Conservation (phyloP, 2,797 vertebrate species). For the Zenarchopterus dispar region DNA sequence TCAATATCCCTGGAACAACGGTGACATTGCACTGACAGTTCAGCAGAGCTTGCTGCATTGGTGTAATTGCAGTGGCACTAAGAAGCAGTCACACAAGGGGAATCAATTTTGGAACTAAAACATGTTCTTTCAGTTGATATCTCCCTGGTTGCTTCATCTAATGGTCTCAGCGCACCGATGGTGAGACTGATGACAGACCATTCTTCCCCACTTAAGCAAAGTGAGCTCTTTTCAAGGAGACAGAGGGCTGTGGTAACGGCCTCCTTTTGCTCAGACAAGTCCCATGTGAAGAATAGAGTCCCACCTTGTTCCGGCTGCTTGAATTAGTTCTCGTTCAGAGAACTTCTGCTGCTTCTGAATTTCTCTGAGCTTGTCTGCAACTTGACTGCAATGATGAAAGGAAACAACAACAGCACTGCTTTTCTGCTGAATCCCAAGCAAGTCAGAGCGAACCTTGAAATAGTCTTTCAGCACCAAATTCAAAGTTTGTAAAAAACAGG, state of each 20-base stretch:
- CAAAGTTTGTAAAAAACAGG: no score
- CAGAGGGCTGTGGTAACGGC: constrained; percentile 17
- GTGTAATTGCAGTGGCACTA: neutral
- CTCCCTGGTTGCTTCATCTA: constrained; percentile 21
- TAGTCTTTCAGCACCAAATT: no score
- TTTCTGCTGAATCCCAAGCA: no score
- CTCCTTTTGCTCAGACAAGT: constrained; percentile 11
- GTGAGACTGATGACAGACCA: constrained; percentile 14
- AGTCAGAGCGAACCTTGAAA: no score
- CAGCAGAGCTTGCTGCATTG: constrained; percentile 11
- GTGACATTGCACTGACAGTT: constrained; percentile 4
- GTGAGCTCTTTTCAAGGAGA: constrained; percentile 20
- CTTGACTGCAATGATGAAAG: neutral
- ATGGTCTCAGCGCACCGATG: constrained; percentile 17
- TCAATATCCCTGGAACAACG: neutral
- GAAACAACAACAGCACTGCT: no score
- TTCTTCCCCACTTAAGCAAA: constrained; percentile 23
- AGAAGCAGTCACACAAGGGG: constrained; percentile 6
- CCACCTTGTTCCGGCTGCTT: constrained; percentile 7
- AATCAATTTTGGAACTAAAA: constrained; percentile 15
- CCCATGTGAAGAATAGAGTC: constrained; percentile 16
- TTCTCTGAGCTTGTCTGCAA: constrained; percentile 4
- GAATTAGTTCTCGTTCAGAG: neutral
- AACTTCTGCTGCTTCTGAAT: constrained; percentile 13
- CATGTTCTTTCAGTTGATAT: constrained; percentile 12